These are phyloP conservation scores for Oscheius myriophilus DNA, from an alignment of 2,888 invertebrate genomes.

Conservation along the genomic window DNA sequence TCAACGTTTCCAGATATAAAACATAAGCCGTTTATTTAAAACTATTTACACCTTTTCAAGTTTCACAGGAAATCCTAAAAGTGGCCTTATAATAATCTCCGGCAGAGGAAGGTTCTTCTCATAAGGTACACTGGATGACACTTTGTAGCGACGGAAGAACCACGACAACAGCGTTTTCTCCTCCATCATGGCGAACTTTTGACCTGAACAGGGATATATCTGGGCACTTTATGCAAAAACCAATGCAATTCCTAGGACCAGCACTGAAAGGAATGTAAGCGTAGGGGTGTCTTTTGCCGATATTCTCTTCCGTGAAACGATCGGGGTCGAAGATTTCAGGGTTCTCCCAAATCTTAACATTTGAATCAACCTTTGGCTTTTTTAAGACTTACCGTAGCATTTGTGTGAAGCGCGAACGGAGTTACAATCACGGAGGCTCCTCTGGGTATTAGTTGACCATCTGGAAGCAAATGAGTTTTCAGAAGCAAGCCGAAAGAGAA, in stretches of 20 bases:
- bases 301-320: conserved; percentile 43
- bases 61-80: conserved; percentile 45
- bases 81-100: conserved; percentile 54
- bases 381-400: conserved; percentile 27
- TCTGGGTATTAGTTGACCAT: conserved; percentile 40
- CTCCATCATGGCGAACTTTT: conserved; percentile 55
- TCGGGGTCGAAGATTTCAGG: conserved; percentile 45
- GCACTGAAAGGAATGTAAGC: conserved; percentile 74
- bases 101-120: conserved; percentile 51
- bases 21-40: no score
- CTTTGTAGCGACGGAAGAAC: conserved; percentile 69
- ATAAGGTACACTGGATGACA: conserved; percentile 47
- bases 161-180: conserved; percentile 71
- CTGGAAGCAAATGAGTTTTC: conserved; percentile 26
- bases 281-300: conserved; percentile 71
- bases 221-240: conserved; percentile 24
- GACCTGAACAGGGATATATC: conserved; percentile 30
- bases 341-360: conserved; percentile 13
- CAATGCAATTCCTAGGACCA: conserved; percentile 74
- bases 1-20: no score
- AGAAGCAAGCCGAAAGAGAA: no score
- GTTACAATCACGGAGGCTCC: conserved; percentile 44
- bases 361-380: no score
- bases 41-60: conserved; percentile 4
- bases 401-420: conserved; percentile 47